Conservation (phyloP, 2,888 invertebrate genomes). For the Lagria hirta region DNA sequence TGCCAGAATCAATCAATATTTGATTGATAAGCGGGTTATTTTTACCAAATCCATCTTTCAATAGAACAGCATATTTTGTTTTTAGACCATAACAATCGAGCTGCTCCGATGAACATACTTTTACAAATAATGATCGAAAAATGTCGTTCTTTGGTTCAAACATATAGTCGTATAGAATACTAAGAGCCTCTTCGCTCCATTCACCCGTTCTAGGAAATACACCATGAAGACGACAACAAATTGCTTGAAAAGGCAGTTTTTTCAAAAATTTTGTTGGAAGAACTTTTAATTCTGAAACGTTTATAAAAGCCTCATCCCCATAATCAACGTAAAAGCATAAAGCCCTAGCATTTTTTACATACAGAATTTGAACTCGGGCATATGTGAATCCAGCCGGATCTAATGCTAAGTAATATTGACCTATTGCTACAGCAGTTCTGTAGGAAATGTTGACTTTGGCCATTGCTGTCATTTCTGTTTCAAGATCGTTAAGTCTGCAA, state of each 20-base stretch:
- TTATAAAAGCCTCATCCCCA: conserved; percentile 59
- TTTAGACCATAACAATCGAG: conserved; percentile 51
- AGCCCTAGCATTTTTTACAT: conserved; percentile 49
- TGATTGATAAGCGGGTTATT: conserved; percentile 56
- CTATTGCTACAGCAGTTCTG: conserved; percentile 48
- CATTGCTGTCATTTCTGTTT: conserved; percentile 51
- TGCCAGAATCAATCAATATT: conserved; percentile 56
- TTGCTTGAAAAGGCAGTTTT: conserved; percentile 63
- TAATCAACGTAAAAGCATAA: conserved; percentile 66
- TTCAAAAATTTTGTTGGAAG: conserved; percentile 57
- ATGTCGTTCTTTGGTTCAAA: conserved; percentile 50
- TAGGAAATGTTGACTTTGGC: not conserved
- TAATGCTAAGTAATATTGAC: conserved; percentile 58
- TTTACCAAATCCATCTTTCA: conserved; percentile 56
- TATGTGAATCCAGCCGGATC: conserved; percentile 54
- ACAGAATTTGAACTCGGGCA: conserved; percentile 56
- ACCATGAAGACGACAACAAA: conserved; percentile 64
- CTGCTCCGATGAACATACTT: conserved; percentile 52
- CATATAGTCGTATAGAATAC: conserved; percentile 57
- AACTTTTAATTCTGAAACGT: conserved; percentile 52
- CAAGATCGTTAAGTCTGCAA: conserved; percentile 45
- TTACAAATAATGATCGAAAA: conserved; percentile 54
- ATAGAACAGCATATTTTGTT: conserved; percentile 56
- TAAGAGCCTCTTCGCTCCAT: conserved; percentile 59
- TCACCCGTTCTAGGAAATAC: conserved; percentile 54